Evolutionary conservation across 2,888 invertebrate genomes (phyloP), one percentile per base, ranked within the genome.

Genomic region (Perizoma affinitatum): DNA sequence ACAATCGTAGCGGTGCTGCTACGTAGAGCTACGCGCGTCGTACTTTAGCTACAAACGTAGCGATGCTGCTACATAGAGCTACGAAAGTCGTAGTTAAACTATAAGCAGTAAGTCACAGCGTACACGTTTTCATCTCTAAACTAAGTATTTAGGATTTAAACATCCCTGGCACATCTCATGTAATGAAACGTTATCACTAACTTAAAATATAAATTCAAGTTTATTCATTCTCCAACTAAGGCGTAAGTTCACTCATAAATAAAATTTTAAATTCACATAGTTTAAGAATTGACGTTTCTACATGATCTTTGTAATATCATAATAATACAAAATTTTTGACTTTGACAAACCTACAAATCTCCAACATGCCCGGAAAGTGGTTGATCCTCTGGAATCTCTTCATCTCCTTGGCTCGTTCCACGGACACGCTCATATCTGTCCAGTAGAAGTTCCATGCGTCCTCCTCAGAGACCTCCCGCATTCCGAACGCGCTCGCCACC

Each of bases 371-470:
- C 1, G 98, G 98, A 82, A 98, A 98, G 87, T 98, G 98, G 84
- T 98, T 98, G 63, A 98, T 96, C 80, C 97, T 96, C 90, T 98
- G 96, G 84, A 96, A 98, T 65, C 97, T 93, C 85, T 97, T 97
- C 97, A 98, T 97, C 73, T 97, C 97, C 85, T 97, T 97, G 49
- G 96, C 97, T 54, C 96, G 88, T 75, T 98, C 97, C 3, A 97
- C 94, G 7, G 97, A 96, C 22, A 98, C 96, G 69, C 96, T 96
- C 75, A 96, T 94, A 81, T 98, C 98, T 0, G 97, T 96, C 98
- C 98, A 98, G 78, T 96, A 96, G 68, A 98, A 94, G 82, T 97
- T 97, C 98, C 98, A 98, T 54, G 95, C 94, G 61, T 97, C 96
- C 50, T 95, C 94, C 70, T 97, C 97, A 0, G 94, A 93, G 0